A percentile compares a stretch with the other conserved stretches of the same genome.
phyloP scores from a whole-genome alignment of 2,113 vertebrate species.

The Platichthys flesus region DNA sequence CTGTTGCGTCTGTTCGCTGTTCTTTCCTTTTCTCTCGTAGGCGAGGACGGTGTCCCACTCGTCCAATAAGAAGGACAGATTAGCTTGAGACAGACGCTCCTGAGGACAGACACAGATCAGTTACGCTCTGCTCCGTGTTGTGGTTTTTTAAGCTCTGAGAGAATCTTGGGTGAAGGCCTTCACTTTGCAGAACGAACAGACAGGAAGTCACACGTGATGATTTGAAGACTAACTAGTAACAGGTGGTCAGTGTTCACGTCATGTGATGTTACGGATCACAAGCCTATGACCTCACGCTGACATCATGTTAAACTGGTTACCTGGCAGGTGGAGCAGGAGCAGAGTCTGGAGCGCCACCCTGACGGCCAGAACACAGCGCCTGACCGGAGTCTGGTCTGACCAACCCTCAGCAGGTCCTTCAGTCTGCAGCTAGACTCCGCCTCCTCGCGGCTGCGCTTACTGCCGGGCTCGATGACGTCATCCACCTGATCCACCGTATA shows the following conservation, averaged over 20 bases:
- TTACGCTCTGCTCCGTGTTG: not conserved
- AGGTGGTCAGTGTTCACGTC: too few species aligned
- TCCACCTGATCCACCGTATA: constrained; percentile 33
- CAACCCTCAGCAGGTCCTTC: constrained; percentile 78
- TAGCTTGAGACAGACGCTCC: constrained; percentile 85
- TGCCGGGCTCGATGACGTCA: constrained; percentile 57
- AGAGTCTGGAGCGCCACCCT: constrained; percentile 90
- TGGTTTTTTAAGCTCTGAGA: too few species aligned
- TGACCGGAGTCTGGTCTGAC: constrained; percentile 70
- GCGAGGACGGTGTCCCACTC: constrained; percentile 94
- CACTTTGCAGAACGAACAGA: too few species aligned
- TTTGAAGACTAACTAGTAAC: too few species aligned
- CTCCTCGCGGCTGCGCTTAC: constrained; percentile 74
- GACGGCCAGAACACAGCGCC: constrained; percentile 92
- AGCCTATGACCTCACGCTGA: not conserved
- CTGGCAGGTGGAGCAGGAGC: constrained; percentile 88
- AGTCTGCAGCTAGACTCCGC: constrained; percentile 81
- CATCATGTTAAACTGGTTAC: constrained; percentile 67
- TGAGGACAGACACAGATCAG: constrained; percentile 49
- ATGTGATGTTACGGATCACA: too few species aligned
- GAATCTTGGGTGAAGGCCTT: too few species aligned
- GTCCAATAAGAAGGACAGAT: constrained; percentile 91
- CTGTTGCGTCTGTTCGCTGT: constrained; percentile 71
- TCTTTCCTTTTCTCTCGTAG: constrained; percentile 95
- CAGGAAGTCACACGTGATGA: too few species aligned